These are phyloP conservation scores for Calliphora vicina DNA, from an alignment of 1,140 invertebrate species.

Conservation along the genomic window DNA sequence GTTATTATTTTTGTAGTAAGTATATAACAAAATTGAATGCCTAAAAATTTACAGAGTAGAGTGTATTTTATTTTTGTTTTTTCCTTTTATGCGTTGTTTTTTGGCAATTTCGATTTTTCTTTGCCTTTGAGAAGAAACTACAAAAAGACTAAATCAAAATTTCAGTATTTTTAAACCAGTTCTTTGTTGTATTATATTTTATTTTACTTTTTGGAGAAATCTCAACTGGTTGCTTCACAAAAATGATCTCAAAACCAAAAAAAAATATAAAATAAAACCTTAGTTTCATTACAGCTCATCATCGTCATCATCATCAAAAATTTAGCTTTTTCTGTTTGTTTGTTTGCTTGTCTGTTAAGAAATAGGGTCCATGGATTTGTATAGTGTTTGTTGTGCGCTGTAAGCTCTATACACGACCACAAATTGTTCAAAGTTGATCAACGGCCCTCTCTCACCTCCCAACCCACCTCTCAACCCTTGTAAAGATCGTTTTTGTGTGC, in stretches of 20 bases:
- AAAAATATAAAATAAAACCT: neutral
- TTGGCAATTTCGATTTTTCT: neutral
- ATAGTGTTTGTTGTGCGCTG: neutral
- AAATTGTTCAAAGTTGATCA: neutral
- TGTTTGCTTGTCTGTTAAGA: constrained; percentile 9
- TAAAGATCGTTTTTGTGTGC: neutral
- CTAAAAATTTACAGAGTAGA: neutral
- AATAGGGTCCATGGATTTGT: constrained; percentile 9
- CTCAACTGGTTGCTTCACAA: neutral
- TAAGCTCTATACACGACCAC: neutral
- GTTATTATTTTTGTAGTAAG: too few relatives aligned
- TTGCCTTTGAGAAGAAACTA: constrained; percentile 15
- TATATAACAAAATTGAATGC: neutral
- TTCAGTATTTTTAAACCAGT: constrained; percentile 1
- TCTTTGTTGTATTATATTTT: neutral
- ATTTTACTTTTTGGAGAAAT: constrained; percentile 10
- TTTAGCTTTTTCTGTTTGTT: neutral
- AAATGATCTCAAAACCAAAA: too few relatives aligned
- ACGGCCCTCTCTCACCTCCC: neutral
- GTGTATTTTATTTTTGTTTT: neutral
- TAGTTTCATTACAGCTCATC: constrained; percentile 6
- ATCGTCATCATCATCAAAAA: constrained; percentile 2
- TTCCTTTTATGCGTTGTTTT: neutral
- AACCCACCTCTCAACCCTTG: neutral
- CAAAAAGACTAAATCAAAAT: constrained; percentile 3